phyloP scores from a whole-genome alignment of 2,113 vertebrate genomes.

The Collichthys lucidus region DNA sequence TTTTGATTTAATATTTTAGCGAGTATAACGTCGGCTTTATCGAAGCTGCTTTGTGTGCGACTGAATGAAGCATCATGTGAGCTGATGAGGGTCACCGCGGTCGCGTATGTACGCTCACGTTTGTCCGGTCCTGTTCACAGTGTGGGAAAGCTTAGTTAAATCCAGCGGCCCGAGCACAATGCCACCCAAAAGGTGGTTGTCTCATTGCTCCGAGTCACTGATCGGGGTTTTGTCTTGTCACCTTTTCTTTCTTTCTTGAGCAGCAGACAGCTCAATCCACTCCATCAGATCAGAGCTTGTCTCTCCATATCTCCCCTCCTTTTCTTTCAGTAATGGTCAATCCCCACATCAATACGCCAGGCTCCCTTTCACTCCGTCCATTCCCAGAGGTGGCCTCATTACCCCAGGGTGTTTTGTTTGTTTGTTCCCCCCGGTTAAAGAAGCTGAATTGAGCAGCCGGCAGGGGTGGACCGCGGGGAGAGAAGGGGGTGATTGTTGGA shows the following conservation, averaged over 20 bases:
- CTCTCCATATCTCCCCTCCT: slow-evolving; percentile 58
- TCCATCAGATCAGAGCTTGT: slow-evolving; percentile 80
- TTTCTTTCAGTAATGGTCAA: slow-evolving; percentile 74
- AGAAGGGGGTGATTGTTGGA: slow-evolving; percentile 2
- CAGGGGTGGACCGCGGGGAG: slow-evolving; percentile 68
- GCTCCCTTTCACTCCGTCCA: slow-evolving; percentile 71
- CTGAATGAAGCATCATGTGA: slow-evolving; percentile 30
- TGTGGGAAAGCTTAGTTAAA: slow-evolving; percentile 78
- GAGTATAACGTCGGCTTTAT: background rate
- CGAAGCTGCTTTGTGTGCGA: background rate
- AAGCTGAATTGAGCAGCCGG: slow-evolving; percentile 80
- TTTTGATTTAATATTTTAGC: background rate
- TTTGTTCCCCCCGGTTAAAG: slow-evolving; percentile 77
- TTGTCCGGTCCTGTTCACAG: slow-evolving; percentile 60
- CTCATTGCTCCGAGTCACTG: slow-evolving; percentile 70
- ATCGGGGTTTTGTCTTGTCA: slow-evolving; percentile 81
- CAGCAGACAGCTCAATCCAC: slow-evolving; percentile 72
- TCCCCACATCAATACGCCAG: slow-evolving; percentile 77
- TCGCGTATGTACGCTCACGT: slow-evolving; percentile 3
- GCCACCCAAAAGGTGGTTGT: slow-evolving; percentile 63
- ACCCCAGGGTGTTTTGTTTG: slow-evolving; percentile 82
- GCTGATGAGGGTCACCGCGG: slow-evolving; percentile 64
- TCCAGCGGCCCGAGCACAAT: slow-evolving; percentile 66
- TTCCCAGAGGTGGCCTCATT: slow-evolving; percentile 80
- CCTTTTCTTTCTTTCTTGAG: slow-evolving; percentile 67